A percentile compares a stretch with the other conserved stretches of the same genome.
These are phyloP conservation scores for Panthera uncia DNA, from an alignment of 2,113 vertebrate genomes.

Conservation along the genomic window DNA sequence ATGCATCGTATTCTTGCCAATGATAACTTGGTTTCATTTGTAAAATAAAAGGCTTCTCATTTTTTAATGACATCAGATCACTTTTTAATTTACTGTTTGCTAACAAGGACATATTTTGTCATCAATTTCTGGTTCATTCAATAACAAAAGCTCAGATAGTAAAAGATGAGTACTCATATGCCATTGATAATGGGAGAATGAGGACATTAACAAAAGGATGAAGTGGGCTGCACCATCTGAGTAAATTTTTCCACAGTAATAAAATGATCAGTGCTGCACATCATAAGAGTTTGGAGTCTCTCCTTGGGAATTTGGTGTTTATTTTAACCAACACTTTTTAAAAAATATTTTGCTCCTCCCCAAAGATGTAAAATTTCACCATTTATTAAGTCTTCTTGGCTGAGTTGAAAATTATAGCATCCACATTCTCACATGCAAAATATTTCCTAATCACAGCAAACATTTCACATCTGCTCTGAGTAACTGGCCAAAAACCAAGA, in stretches of 20 bases:
- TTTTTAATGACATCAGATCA: neutral
- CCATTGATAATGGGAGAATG: slow-evolving; percentile 32
- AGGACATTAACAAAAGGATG: slow-evolving; percentile 53
- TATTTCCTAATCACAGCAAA: slow-evolving; percentile 76
- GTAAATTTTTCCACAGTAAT: slow-evolving; percentile 75
- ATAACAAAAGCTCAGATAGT: neutral
- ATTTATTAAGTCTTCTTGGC: slow-evolving; percentile 79
- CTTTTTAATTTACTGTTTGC: neutral
- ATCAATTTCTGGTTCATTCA: neutral
- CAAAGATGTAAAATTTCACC: slow-evolving; percentile 78
- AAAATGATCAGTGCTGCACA: slow-evolving; percentile 71
- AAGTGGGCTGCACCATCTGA: slow-evolving; percentile 42
- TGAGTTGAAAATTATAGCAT: slow-evolving; percentile 61
- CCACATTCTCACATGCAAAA: slow-evolving; percentile 78
- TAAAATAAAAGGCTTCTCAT: neutral
- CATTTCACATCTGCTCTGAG: slow-evolving; percentile 77
- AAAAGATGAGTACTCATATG: neutral
- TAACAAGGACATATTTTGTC: neutral
- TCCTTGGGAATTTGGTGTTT: slow-evolving; percentile 77
- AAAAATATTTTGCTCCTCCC: slow-evolving; percentile 77
- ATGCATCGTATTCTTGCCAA: neutral
- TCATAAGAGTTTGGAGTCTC: slow-evolving; percentile 59
- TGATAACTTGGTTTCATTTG: slow-evolving; percentile 14
- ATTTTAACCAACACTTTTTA: slow-evolving; percentile 74
- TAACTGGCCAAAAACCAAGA: slow-evolving; percentile 73